Conservation (phyloP, 2,888 invertebrate species). For the Pantelozetes paolii region DNA sequence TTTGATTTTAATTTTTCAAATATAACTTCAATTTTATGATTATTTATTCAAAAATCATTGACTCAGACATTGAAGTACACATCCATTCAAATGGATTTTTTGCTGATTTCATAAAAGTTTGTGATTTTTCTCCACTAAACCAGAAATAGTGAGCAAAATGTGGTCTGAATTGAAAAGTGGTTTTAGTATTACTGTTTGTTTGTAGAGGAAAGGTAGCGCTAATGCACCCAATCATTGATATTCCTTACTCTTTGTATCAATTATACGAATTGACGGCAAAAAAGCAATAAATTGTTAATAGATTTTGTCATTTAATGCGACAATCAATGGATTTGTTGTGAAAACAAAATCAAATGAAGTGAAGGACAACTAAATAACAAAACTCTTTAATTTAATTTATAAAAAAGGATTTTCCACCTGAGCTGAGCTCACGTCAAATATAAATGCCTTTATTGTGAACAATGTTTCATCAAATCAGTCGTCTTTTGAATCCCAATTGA, state of each 20-base stretch:
- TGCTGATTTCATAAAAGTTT: constrained; percentile 9
- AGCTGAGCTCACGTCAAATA: background rate
- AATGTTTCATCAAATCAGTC: background rate
- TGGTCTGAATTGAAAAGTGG: constrained; percentile 9
- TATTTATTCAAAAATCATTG: background rate
- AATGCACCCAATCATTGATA: background rate
- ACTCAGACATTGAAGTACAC: background rate
- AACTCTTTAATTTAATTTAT: constrained; percentile 8
- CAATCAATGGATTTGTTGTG: background rate
- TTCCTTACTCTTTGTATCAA: constrained; percentile 8
- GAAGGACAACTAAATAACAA: background rate
- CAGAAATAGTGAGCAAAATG: constrained; percentile 4
- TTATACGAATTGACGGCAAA: constrained; percentile 24
- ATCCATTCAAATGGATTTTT: background rate
- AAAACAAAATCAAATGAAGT: constrained; percentile 17
- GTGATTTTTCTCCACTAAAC: constrained; percentile 3
- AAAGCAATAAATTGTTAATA: background rate
- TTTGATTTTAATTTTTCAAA: constrained; percentile 20
- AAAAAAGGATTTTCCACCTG: constrained; percentile 16
- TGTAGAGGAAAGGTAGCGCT: background rate
- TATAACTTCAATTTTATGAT: background rate
- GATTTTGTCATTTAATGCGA: background rate
- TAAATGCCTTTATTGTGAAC: background rate
- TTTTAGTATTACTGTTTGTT: background rate
- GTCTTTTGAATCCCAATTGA: constrained; percentile 4